Percentiles rank a stretch among this genome's conserved stretches.
These are phyloP conservation scores for Setophaga coronata DNA, from an alignment of 2,113 vertebrate species.

Conservation along the genomic window DNA sequence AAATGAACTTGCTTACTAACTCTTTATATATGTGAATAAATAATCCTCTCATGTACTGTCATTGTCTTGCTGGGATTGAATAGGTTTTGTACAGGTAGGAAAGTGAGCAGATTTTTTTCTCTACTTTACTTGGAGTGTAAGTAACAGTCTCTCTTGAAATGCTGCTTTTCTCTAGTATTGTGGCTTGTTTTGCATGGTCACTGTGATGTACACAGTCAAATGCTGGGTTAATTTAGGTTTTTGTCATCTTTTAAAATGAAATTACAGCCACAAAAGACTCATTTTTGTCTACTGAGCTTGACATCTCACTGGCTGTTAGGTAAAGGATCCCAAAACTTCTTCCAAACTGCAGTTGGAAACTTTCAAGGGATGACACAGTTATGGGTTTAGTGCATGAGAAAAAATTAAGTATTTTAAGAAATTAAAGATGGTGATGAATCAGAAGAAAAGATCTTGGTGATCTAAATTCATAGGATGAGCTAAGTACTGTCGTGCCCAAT, in stretches of 20 bases:
- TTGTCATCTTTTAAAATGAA: neutral
- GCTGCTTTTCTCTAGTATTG: neutral
- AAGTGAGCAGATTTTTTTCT: neutral
- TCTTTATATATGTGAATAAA: neutral
- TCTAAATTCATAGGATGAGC: slow-evolving; percentile 25
- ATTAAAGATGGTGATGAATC: neutral
- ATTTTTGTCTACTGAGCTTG: neutral
- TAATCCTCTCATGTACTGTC: neutral
- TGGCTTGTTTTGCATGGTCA: neutral
- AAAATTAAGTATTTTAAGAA: neutral
- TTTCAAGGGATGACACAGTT: neutral
- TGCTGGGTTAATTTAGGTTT: neutral
- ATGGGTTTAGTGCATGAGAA: neutral
- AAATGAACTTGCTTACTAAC: neutral
- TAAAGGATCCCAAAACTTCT: neutral
- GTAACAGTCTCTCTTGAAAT: neutral
- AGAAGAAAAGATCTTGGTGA: slow-evolving; percentile 12
- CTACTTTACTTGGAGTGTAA: neutral
- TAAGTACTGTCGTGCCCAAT: neutral
- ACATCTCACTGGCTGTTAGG: neutral
- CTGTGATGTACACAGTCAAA: neutral
- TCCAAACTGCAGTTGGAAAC: neutral
- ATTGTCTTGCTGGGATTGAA: neutral
- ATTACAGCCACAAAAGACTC: neutral
- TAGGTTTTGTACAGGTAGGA: neutral